These are phyloP conservation scores for Apamea sordens DNA, from an alignment of 2,888 invertebrate species.

Conservation along the genomic window DNA sequence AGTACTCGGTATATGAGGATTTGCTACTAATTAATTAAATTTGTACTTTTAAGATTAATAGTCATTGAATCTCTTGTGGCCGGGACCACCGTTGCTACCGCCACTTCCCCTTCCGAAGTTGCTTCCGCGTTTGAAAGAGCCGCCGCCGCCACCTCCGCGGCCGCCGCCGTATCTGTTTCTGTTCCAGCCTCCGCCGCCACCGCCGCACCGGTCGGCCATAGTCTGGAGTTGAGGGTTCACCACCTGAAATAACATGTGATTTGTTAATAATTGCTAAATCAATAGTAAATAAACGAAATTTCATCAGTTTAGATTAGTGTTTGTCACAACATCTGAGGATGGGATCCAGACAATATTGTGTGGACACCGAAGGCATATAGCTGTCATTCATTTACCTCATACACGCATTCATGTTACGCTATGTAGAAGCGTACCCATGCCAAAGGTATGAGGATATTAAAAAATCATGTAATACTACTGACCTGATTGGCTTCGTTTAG, in stretches of 20 bases:
- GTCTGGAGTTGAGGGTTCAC: constrained; percentile 96
- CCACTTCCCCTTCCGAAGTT: constrained; percentile 85
- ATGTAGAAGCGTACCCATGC: constrained; percentile 92
- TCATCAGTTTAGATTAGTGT: neutral
- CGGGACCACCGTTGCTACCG: constrained; percentile 75
- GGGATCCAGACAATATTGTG: constrained; percentile 93
- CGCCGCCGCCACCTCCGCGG: constrained; percentile 82
- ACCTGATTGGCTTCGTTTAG: constrained; percentile 97
- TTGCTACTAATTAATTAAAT: constrained; percentile 75
- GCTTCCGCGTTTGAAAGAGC: constrained; percentile 87
- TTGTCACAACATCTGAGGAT: constrained; percentile 93
- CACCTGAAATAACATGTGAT: constrained; percentile 87
- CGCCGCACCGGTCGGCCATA: constrained; percentile 93
- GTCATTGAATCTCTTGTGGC: constrained; percentile 86
- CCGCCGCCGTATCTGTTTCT: constrained; percentile 87
- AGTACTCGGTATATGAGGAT: constrained; percentile 84
- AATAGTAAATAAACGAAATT: neutral
- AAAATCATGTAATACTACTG: constrained; percentile 64
- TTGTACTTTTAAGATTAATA: constrained; percentile 79
- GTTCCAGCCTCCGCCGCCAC: constrained; percentile 91
- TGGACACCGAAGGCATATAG: constrained; percentile 96
- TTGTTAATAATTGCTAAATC: neutral
- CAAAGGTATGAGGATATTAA: constrained; percentile 92
- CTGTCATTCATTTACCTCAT: constrained; percentile 92
- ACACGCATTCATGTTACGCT: constrained; percentile 94